These are phyloP conservation scores for Brevimyrus niger DNA, from an alignment of 2,113 vertebrate species.

Conservation along the genomic window DNA sequence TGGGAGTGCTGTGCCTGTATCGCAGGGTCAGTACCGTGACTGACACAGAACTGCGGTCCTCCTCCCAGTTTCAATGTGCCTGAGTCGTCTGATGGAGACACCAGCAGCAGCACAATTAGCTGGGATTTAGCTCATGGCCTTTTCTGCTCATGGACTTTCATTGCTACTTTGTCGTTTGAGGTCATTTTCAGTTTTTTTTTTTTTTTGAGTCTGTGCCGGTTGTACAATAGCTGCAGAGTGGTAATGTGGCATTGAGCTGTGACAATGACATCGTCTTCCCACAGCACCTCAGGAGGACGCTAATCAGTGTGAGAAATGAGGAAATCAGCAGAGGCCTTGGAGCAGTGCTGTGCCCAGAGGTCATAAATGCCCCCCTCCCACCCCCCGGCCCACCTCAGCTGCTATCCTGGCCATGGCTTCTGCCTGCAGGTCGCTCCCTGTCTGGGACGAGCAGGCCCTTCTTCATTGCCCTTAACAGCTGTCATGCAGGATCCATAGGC, in stretches of 20 bases:
- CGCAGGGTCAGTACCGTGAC: neutral
- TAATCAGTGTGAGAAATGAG: conserved; percentile 49
- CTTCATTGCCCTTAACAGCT: neutral
- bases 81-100: neutral
- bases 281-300: conserved; percentile 31
- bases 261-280: neutral
- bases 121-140: neutral
- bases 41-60: neutral
- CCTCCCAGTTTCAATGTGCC: neutral
- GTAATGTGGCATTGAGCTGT: neutral
- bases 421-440: neutral
- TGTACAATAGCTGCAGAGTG: neutral
- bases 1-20: neutral
- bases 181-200: neutral
- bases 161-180: neutral
- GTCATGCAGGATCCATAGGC: neutral
- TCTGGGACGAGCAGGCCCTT: neutral
- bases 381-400: neutral
- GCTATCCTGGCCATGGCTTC: neutral
- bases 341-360: conserved; percentile 16
- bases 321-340: conserved; percentile 34
- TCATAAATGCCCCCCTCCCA: neutral
- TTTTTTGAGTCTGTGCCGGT: neutral
- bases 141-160: neutral
- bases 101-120: neutral